phyloP scores from a whole-genome alignment of 2,113 vertebrate species.

The Girardinichthys multiradiatus region DNA sequence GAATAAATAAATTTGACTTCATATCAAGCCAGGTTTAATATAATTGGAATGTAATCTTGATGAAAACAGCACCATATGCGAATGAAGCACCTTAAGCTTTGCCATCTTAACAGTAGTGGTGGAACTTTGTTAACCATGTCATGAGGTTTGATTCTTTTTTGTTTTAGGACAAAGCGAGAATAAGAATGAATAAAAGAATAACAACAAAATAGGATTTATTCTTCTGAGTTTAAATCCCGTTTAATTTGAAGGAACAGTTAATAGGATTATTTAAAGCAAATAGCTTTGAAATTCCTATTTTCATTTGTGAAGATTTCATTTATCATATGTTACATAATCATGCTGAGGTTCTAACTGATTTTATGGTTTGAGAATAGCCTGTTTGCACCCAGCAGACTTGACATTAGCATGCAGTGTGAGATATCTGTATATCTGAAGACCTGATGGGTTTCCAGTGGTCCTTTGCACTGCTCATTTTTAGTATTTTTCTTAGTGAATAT shows the following conservation, averaged over 20 bases:
- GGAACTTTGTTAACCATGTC: neutral
- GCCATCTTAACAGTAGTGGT: no score
- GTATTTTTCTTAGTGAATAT: neutral
- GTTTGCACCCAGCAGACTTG: neutral
- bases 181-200: neutral
- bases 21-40: neutral
- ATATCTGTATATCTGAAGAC: neutral
- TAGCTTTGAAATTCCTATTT: neutral
- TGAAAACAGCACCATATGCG: neutral
- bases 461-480: conserved; percentile 8
- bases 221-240: neutral
- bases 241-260: neutral
- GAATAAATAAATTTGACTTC: neutral
- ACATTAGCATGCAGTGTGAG: neutral
- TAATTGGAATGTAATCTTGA: neutral
- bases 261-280: neutral
- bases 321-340: neutral
- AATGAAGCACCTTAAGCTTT: neutral
- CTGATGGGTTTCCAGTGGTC: neutral
- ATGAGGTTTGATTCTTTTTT: neutral
- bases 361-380: neutral
- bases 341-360: neutral
- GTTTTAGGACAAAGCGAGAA: neutral
- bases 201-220: neutral
- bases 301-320: neutral